phyloP scores from a whole-genome alignment of 53 echinoderm and acorn worm genomes.

The Patiria pectinifera region DNA sequence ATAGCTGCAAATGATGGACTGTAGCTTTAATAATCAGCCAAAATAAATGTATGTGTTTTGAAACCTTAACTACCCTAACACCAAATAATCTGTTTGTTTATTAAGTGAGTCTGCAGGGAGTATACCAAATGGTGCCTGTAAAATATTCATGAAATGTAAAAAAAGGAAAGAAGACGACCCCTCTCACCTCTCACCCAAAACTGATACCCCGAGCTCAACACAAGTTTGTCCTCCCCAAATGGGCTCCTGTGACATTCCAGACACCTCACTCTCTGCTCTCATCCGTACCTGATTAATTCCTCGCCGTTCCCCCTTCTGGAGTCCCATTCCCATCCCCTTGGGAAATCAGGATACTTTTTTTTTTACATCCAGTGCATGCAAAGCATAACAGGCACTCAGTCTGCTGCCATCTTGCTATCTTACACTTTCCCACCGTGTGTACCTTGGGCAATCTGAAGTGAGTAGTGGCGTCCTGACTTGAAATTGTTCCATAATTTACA shows the following conservation, averaged over 20 bases:
- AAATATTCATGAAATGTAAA: background rate
- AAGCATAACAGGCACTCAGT: background rate
- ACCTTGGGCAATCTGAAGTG: conserved; percentile 2
- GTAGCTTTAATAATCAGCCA: too few relatives aligned
- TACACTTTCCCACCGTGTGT: background rate
- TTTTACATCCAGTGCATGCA: background rate
- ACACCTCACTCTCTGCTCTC: conserved; percentile 3
- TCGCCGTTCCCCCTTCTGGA: background rate
- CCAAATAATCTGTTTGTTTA: too few relatives aligned
- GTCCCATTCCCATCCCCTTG: background rate
- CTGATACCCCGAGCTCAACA: background rate
- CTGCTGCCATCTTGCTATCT: background rate
- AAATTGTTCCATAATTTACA: conserved; percentile 44
- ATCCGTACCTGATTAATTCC: conserved; percentile 1
- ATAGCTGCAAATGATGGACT: too few relatives aligned
- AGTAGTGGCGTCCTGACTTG: background rate
- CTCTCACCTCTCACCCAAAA: background rate
- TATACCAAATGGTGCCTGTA: background rate
- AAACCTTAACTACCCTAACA: too few relatives aligned
- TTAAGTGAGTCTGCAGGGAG: background rate
- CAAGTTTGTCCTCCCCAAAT: background rate
- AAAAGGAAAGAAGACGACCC: background rate
- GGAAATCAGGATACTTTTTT: conserved; percentile 38
- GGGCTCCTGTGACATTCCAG: background rate
- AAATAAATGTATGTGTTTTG: too few relatives aligned